Conservation (phyloP, 2,888 invertebrate species). For the Caprella mutica region DNA sequence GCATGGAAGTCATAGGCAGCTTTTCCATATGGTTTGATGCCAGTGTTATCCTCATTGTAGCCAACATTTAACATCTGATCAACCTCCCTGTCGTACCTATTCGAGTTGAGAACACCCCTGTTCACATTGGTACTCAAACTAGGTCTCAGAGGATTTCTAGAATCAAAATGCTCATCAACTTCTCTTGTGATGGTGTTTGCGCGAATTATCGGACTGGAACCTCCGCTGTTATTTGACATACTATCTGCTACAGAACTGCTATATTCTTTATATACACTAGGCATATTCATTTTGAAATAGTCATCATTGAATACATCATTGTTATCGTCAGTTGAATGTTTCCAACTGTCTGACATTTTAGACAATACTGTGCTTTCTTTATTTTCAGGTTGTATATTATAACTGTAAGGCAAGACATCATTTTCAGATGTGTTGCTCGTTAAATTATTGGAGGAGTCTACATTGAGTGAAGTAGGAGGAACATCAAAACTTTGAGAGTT, state of each 20-base stretch:
- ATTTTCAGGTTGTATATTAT: too few species aligned
- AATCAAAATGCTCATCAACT: slow-evolving; percentile 26
- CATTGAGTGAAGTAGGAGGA: too few species aligned
- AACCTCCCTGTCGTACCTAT: slow-evolving; percentile 4
- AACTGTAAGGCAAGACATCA: too few species aligned
- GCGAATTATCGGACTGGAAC: too few species aligned
- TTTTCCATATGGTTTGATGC: slow-evolving; percentile 46
- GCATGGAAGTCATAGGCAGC: slow-evolving; percentile 45
- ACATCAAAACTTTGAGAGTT: too few species aligned
- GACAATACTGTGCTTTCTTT: too few species aligned
- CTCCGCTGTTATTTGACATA: too few species aligned
- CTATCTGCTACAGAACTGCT: not conserved
- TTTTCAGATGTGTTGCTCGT: too few species aligned
- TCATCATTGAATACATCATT: slow-evolving; percentile 35
- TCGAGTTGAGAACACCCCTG: slow-evolving; percentile 3
- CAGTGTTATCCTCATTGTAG: slow-evolving; percentile 33
- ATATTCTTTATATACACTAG: slow-evolving; percentile 13
- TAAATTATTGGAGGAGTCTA: too few species aligned
- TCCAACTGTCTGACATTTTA: too few species aligned
- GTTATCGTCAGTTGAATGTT: slow-evolving; percentile 12
- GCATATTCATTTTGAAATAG: slow-evolving; percentile 36
- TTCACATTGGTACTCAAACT: not conserved
- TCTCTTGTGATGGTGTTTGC: slow-evolving; percentile 19
- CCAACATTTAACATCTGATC: slow-evolving; percentile 8
- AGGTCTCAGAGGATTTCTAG: not conserved